These are phyloP conservation scores for Nicator chloris DNA, from an alignment of 2,113 vertebrate genomes.

Conservation along the genomic window DNA sequence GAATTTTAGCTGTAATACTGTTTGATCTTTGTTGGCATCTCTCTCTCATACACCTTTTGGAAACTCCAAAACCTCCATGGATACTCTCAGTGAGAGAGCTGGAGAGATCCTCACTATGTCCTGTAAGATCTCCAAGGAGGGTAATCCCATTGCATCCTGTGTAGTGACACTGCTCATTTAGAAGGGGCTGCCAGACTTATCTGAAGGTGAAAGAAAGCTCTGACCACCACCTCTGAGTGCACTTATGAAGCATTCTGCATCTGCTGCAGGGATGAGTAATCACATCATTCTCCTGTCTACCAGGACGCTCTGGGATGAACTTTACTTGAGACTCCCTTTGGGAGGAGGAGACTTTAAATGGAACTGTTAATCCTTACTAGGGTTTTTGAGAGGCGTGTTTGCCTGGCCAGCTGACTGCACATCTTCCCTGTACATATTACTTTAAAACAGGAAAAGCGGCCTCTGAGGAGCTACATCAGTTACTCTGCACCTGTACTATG, in stretches of 20 bases:
- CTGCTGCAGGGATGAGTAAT: not conserved
- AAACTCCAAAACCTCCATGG: not conserved
- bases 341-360: not conserved
- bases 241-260: not conserved
- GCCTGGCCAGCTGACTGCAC: not conserved
- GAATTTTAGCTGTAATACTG: not conserved
- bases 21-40: not conserved
- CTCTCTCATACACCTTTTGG: not conserved
- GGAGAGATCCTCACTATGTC: rapidly evolving
- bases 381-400: not conserved
- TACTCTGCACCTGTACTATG: not conserved
- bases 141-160: not conserved
- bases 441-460: not conserved
- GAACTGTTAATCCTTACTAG: not conserved
- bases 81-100: not conserved
- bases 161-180: not conserved
- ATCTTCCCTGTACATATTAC: not conserved
- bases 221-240: rapidly evolving
- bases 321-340: not conserved
- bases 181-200: not conserved
- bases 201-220: not conserved
- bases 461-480: not conserved
- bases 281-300: not conserved
- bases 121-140: not conserved
- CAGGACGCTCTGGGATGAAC: not conserved